Evolutionary conservation across 1,140 invertebrate genomes (phyloP).

Genomic region (Akabosia matsudoensis): DNA sequence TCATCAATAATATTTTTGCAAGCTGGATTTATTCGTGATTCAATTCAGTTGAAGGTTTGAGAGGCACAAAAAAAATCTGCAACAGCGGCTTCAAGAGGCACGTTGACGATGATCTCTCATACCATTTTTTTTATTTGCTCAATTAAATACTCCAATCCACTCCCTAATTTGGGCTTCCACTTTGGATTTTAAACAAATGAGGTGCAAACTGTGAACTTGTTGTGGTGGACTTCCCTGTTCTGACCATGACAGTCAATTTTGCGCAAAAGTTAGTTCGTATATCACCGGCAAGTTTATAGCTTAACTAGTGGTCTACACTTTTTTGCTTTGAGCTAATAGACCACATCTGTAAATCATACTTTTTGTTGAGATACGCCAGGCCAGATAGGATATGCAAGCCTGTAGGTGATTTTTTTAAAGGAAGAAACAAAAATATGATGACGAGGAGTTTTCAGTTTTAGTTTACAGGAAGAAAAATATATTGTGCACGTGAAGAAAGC

Average conservation of each 20-base stretch:
- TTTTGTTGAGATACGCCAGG: too few species aligned
- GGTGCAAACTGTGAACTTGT: not conserved
- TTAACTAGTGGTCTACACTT: too few species aligned
- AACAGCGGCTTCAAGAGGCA: not conserved
- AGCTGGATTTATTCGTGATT: not conserved
- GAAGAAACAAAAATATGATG: too few species aligned
- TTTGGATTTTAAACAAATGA: not conserved
- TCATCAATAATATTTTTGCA: not conserved
- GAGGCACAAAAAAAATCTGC: too few species aligned
- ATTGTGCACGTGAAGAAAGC: too few species aligned
- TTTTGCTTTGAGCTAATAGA: too few species aligned
- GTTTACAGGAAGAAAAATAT: too few species aligned
- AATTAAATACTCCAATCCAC: slow-evolving; percentile 8
- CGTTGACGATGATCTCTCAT: not conserved
- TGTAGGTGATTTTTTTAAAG: too few species aligned
- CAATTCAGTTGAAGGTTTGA: not conserved
- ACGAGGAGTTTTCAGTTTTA: too few species aligned
- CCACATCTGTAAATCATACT: too few species aligned
- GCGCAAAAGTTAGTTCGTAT: not conserved
- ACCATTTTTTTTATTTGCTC: not conserved
- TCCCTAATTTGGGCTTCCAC: not conserved
- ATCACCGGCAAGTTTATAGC: too few species aligned
- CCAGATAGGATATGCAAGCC: too few species aligned
- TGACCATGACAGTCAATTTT: not conserved
- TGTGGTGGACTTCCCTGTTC: not conserved